A percentile compares a stretch with the other conserved stretches of the same genome.
phyloP scores from a whole-genome alignment of 2,888 invertebrate genomes.

The Altica lythri region DNA sequence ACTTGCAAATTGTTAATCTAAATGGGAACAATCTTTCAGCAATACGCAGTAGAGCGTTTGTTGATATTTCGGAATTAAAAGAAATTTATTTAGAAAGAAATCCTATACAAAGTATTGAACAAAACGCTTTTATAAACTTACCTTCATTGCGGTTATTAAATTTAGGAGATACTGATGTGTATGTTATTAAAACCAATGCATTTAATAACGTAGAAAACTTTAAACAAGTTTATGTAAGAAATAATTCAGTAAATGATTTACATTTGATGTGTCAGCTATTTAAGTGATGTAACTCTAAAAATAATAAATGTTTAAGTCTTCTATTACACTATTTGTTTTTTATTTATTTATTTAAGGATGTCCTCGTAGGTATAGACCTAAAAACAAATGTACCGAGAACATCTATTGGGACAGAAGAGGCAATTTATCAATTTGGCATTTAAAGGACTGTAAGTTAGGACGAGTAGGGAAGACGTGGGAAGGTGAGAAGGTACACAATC shows the following conservation, averaged over 20 bases:
- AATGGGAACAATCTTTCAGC: conserved; percentile 18
- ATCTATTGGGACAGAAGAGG: no score
- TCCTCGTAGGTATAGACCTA: no score
- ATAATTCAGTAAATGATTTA: conserved; percentile 22
- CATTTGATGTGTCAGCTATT: conserved; percentile 15
- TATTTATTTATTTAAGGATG: no score
- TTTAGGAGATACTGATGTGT: conserved; percentile 18
- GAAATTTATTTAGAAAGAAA: conserved; percentile 25
- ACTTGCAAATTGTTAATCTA: conserved; percentile 17
- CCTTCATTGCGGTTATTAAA: conserved; percentile 11
- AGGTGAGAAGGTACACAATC: no score
- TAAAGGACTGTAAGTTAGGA: no score
- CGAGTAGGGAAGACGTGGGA: no score
- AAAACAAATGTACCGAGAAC: no score
- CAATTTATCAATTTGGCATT: no score
- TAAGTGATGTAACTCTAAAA: conserved; percentile 3
- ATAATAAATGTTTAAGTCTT: background rate
- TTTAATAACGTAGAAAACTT: conserved; percentile 23
- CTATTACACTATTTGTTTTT: no score
- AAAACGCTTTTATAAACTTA: conserved; percentile 22
- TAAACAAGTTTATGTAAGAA: conserved; percentile 19
- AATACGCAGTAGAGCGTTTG: conserved; percentile 20
- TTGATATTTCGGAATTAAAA: conserved; percentile 11
- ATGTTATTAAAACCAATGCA: conserved; percentile 17
- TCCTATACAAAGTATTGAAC: conserved; percentile 21